Evolutionary conservation across 1,140 invertebrate species (phyloP), one percentile per base, ranked within the genome.

Genomic region (Drosophila sproati): DNA sequence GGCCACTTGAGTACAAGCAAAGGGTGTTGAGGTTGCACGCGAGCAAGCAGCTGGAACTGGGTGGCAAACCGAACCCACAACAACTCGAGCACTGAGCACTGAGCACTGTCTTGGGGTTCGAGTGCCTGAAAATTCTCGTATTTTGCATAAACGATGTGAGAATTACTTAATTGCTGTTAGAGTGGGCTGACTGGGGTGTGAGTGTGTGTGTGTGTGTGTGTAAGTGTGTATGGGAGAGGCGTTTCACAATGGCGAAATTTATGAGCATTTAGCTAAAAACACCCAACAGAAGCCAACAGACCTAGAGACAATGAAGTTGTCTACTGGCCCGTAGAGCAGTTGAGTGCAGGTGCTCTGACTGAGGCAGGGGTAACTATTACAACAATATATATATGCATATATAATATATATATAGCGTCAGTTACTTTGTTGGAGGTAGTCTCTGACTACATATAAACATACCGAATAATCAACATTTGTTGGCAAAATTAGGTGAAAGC

Each of bases 131-230:
- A 79, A 77, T 66, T 73, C 68, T 66, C 57, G 82, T 86, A 82
- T 82, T 89, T 89, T 89, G 86, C 86, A 89, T 89, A 89, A 89
- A 89, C 86, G 86, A 90, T 90, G 86, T 89, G 86, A 90, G 86
- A 89, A 89, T 89, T 89, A 89, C 86, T 90, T 89, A 89, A 89
- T 89, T 89, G 86, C 82, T 79, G 56, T 62, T 73, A 77, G 50
- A 71, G 63, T 54, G 56, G 62, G 55, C n/a, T 70, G 5, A 6
- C 29, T 2, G 10, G 7, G 28, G 7, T 7, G 47, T 50, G 28
- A 20, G 55, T 56, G 29, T 71, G 56, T 55, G 34, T 75, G 54
- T 71, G 60, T 57, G 47, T 72, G 75, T 76, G 56, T 76, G 61
- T 62, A 45, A 75, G 48, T 73, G 59, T 51, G 47, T 64, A 70